Evolutionary conservation across 2,888 invertebrate genomes (phyloP).

Genomic region (Neelides folsomi): DNA sequence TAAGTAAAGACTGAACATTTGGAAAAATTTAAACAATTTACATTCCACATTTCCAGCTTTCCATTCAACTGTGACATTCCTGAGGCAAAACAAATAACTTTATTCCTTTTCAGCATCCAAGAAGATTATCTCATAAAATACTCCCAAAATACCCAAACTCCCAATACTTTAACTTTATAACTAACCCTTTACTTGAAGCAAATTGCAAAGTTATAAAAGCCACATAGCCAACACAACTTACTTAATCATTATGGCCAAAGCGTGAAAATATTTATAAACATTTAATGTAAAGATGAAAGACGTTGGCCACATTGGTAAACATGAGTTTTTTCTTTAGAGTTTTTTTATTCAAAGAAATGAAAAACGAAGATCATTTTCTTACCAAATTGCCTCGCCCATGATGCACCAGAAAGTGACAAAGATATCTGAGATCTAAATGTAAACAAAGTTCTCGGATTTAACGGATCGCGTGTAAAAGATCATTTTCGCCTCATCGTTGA

Average conservation of each 20-base stretch:
- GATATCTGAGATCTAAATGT: constrained; percentile 52
- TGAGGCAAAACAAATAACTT: constrained; percentile 9
- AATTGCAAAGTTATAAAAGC: neutral
- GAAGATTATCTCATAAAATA: neutral
- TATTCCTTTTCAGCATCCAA: too few species aligned
- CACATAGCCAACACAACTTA: too few species aligned
- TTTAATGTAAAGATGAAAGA: neutral
- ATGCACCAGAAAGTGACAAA: constrained; percentile 69
- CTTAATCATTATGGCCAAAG: too few species aligned
- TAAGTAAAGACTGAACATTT: constrained; percentile 67
- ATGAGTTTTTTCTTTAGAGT: too few species aligned
- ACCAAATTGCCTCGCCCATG: constrained; percentile 66
- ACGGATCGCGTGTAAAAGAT: too few species aligned
- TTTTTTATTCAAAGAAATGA: neutral
- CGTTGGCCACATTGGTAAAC: neutral
- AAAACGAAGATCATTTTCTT: constrained; percentile 7
- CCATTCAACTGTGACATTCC: constrained; percentile 63
- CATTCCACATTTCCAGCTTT: constrained; percentile 61
- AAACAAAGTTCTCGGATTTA: too few species aligned
- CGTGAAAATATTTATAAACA: constrained; percentile 5
- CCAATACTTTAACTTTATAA: neutral
- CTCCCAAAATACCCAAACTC: neutral
- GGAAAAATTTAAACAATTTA: constrained; percentile 64
- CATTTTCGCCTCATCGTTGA: too few species aligned
- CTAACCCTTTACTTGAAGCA: neutral